Conservation (phyloP, 2,113 vertebrate species). For the Halcyon malimbica region DNA sequence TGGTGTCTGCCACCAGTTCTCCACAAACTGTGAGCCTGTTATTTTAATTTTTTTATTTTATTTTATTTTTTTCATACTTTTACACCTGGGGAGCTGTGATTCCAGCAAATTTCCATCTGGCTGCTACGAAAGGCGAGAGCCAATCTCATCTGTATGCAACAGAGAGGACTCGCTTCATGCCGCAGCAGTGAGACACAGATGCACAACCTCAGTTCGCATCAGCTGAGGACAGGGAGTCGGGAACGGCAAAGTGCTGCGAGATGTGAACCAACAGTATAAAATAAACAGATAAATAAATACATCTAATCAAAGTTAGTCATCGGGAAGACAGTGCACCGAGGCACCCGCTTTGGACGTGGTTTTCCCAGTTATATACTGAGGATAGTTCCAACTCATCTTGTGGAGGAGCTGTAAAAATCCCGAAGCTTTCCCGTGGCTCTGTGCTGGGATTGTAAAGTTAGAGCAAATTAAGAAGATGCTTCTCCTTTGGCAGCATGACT, state of each 20-base stretch:
- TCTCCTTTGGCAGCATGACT: not conserved
- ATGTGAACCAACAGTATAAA: not conserved
- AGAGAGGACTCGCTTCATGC: not conserved
- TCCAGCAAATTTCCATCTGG: not conserved
- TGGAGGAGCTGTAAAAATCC: not conserved
- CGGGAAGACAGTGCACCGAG: accelerated
- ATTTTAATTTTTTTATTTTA: not conserved
- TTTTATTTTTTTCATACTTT: not conserved
- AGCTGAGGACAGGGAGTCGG: not conserved
- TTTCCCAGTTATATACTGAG: not conserved
- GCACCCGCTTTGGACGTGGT: not conserved
- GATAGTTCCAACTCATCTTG: not conserved
- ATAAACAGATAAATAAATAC: not conserved
- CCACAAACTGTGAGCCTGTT: not conserved
- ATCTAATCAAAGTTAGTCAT: not conserved
- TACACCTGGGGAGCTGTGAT: not conserved
- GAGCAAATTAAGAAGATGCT: not conserved
- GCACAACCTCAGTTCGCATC: not conserved
- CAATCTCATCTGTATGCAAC: not conserved
- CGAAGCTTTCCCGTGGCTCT: not conserved
- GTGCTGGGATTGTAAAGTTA: not conserved
- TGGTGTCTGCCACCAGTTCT: not conserved
- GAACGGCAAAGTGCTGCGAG: not conserved
- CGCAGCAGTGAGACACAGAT: not conserved
- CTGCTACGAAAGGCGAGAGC: accelerated